Conservation (phyloP, 2,888 invertebrate genomes). For the Drosophila flavopinicola region DNA sequence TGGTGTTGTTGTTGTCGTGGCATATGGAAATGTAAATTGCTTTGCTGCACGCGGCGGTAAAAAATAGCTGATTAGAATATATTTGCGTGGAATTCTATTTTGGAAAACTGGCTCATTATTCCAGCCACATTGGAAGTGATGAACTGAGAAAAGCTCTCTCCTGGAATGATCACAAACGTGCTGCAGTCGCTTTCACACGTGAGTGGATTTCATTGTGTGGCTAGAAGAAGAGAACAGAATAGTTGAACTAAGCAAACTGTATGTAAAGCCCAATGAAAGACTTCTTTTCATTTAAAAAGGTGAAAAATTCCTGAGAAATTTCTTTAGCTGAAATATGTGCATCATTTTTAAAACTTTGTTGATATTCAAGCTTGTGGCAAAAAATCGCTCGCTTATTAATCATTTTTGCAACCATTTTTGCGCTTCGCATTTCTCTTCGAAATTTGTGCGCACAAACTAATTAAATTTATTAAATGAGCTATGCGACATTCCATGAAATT, state of each 20-base stretch:
- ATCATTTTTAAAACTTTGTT: too few relatives aligned
- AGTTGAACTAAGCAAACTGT: not conserved
- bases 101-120: conserved; percentile 26
- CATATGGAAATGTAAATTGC: conserved; percentile 57
- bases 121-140: conserved; percentile 19
- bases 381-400: conserved; percentile 9
- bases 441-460: conserved; percentile 31
- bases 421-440: conserved; percentile 13
- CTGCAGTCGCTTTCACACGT: conserved; percentile 3
- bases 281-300: not conserved
- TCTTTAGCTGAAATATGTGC: too few relatives aligned
- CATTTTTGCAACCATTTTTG: conserved; percentile 4
- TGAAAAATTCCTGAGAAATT: too few relatives aligned
- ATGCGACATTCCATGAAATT: conserved; percentile 38
- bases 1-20: conserved; percentile 33
- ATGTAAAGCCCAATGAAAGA: too few relatives aligned
- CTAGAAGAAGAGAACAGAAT: too few relatives aligned
- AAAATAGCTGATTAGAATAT: conserved; percentile 46
- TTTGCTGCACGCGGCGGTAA: conserved; percentile 44
- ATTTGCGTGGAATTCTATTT: conserved; percentile 49
- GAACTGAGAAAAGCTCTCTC: not conserved
- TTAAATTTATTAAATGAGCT: conserved; percentile 40
- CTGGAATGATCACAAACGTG: conserved; percentile 3
- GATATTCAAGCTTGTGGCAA: not conserved
- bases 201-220: not conserved